Base-by-base conservation (phyloP, 2,113 vertebrate genomes). In the Enhydra lutris region DNA sequence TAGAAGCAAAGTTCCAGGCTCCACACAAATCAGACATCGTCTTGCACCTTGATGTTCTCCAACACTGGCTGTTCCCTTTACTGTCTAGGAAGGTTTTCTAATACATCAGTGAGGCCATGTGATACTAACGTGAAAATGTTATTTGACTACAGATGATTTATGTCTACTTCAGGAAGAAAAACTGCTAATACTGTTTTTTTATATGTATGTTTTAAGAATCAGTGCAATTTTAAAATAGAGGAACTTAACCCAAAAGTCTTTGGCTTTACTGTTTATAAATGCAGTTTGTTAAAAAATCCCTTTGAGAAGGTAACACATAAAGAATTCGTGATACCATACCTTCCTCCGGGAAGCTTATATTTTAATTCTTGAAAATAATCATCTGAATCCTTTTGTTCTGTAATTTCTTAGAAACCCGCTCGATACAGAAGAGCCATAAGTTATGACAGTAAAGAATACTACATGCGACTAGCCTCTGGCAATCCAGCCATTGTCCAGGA, bases 381-480 rank as follows among this genome's bases (percentile, higher is more conserved):
- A 88, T 94, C 91, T 93, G 59, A 96, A 20, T 1, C 71, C 0
- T 96, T 95, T 78, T 92, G 55, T 98, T 91, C 67, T 18, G 6
- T 97, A 98, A 2, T 96, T 98, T 98, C 98, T 89, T 98, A 99
- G 99, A 99, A 99, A 98, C 99, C 99, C 21, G 98, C 99, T 94
- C 99, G 99, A 8, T 99, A 99, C 98, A 99, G 99, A 14, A 99
- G 99, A 92, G 99, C 99, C 69, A 92, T 99, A 98, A 99, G 99
- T 95, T 99, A 99, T 0, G 99, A 99, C 99, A 99, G 99, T 97
- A 99, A 99, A 97, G 99, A 99, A 80, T 99, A 99, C 98, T 99
- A 99, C 98, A 99, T 99, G 99, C 99, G 99, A 2, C 96, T 99
- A 59, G 99, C 99, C 87, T 99, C 99, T 0, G 99, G 99, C 14